Conservation (phyloP, 2,797 vertebrate species). For the Danio albolineatus region DNA sequence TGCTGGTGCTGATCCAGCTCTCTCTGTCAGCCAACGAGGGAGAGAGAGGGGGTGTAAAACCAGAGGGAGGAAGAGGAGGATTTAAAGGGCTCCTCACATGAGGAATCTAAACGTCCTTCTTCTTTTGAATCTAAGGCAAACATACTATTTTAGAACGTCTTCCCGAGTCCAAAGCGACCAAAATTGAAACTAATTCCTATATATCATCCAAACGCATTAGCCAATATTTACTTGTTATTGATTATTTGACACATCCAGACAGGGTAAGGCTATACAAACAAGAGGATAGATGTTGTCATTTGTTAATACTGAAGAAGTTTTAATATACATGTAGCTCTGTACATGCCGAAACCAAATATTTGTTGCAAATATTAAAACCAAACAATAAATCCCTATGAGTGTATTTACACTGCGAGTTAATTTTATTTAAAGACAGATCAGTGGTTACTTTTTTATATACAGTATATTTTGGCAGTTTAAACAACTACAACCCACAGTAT, state of each 20-base stretch:
- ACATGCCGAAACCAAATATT: background rate
- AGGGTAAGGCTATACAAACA: background rate
- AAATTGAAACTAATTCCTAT: background rate
- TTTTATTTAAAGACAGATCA: background rate
- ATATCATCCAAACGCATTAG: background rate
- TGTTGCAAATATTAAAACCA: background rate
- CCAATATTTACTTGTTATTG: background rate
- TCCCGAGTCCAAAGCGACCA: too few relatives aligned
- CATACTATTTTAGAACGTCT: background rate
- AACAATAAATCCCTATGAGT: background rate
- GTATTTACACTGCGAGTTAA: background rate
- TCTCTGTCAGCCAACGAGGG: conserved; percentile 74
- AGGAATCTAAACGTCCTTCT: background rate
- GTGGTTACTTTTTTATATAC: background rate
- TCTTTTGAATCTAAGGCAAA: background rate
- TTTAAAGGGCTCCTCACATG: conserved; percentile 6
- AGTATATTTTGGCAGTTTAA: background rate
- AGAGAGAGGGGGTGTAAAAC: conserved; percentile 20
- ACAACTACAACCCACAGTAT: background rate
- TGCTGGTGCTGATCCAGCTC: conserved; percentile 83
- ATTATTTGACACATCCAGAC: background rate
- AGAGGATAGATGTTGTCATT: background rate
- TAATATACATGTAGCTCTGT: background rate
- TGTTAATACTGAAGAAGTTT: background rate
- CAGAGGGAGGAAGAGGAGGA: background rate